Base-by-base conservation (phyloP, 1,140 invertebrate species). In the Achatina immaculata region DNA sequence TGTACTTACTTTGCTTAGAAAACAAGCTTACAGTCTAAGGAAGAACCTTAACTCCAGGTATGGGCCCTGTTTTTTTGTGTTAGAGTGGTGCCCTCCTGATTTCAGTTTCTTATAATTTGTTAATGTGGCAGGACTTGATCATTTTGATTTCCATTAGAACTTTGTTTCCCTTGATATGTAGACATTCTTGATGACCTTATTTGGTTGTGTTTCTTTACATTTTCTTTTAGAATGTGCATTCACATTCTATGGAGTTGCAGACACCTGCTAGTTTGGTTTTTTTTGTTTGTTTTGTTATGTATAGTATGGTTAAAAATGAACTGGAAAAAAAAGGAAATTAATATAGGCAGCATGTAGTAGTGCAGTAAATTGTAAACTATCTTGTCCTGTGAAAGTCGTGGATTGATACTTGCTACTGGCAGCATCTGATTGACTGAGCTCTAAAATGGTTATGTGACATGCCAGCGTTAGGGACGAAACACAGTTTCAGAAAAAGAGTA, bases 21-120 rank as follows among this genome's bases (percentile, higher is more conserved):
- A 78, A 78, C 81, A 86, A 75, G 81, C 81, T 19, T 86, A 86
- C 83, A 85, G 82, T 81, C 79, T 86, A 81, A 85, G 85, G 83
- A 86, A 85, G 83, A 82, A 78, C 65, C 36, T 85, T 48, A 82
- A 80, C 45, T 65, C 81, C 82, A 86, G 85, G 85, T 86, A 86
- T 75, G 79, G 78, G 69, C 28, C 38, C 24, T 45, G 48, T 45
- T 4, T 38, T 78, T 73, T 69, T 51, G 16, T 81, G 43, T n/a
- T n/a, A n/a, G n/a, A n/a, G 55, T 81, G 81, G 80, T 66, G 69
- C 69, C 69, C 69, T 43, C 69, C 69, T 72, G 66, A 38, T 16
- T 68, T 40, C 36, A 36, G 2, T 36, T 24, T 19, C 34, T 68
- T 68, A 40, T 68, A 21, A 36, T 66, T 24, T 65, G 74, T 81